phyloP scores from a whole-genome alignment of 1,140 invertebrate species.

The Zophobas morio region DNA sequence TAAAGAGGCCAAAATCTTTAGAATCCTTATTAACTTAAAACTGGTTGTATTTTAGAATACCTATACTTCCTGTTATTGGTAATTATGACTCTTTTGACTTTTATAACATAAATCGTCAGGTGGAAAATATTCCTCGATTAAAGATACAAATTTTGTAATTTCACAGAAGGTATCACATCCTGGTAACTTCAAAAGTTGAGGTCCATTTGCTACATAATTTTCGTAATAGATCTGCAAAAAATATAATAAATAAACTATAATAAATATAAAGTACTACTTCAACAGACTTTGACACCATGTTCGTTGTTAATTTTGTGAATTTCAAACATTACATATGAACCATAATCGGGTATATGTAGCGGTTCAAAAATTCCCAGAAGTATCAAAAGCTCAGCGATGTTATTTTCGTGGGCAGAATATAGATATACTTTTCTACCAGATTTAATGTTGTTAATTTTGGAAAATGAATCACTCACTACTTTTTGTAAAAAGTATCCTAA shows the following conservation, averaged over 20 bases:
- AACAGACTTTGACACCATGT: constrained; percentile 52
- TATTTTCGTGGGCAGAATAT: constrained; percentile 83
- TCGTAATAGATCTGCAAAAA: constrained; percentile 62
- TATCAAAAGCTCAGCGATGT: constrained; percentile 76
- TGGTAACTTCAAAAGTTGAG: constrained; percentile 60
- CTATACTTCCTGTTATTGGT: neutral
- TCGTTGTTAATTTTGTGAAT: constrained; percentile 55
- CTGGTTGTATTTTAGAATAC: too few species aligned
- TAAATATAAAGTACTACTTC: neutral
- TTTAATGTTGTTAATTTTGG: constrained; percentile 68
- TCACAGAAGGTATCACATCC: constrained; percentile 63
- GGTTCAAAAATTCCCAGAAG: constrained; percentile 78
- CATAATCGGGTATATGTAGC: constrained; percentile 72
- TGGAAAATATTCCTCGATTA: constrained; percentile 62
- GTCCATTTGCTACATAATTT: constrained; percentile 51
- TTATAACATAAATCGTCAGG: neutral
- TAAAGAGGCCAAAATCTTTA: too few species aligned
- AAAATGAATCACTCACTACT: constrained; percentile 73
- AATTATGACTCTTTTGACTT: neutral
- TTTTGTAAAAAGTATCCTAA: constrained; percentile 72
- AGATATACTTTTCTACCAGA: constrained; percentile 75
- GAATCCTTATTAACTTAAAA: too few species aligned
- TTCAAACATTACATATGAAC: constrained; percentile 66
- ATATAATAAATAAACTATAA: constrained; percentile 1
- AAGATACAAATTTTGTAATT: constrained; percentile 63